Base-by-base conservation (phyloP, 2,113 vertebrate species). In the Spea multiplicata region DNA sequence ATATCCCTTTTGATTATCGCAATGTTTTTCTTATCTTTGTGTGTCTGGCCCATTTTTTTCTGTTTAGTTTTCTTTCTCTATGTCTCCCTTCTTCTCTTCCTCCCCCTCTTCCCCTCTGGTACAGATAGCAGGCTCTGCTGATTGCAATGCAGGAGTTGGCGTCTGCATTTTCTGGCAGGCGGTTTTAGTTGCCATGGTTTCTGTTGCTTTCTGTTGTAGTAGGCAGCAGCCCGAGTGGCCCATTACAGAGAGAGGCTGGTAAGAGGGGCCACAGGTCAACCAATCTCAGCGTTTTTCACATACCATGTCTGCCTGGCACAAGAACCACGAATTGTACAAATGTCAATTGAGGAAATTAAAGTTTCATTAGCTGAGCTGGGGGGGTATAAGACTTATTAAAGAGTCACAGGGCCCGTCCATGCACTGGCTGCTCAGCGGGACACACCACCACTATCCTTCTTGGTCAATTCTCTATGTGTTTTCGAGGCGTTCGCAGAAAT, bases 131-230 rank as follows among this genome's bases (percentile, higher is more conserved):
- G 78, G 78, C 65, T 80, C 53, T 74, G 52, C 71, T 80, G 78
- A 80, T 74, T 74, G 78, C 78, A 59, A 74, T 80, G 70, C 78
- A 80, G 71, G 71, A 80, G 78, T 80, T 80, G 78, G 78, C 64
- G 71, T 73, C 78, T 80, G 71, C 71, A 80, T 50, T 80, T 74
- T 80, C 78, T 74, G 78, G 78, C 78, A 74, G 78, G 64, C 71
- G 71, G 71, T 68, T 80, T 73, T 49, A 74, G 78, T 80, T 80
- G 71, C 78, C 78, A 80, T 80, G 78, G 78, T 80, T 80, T 80
- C 76, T 78, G 76, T 78, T 78, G 68, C 68, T 78, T 78, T 71
- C 64, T 80, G 78, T 80, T 80, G 71, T 80, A 80, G 78, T 80
- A 80, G 71, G 78, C 78, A 74, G 78, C 64, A 6, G 78, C 71